Conservation (phyloP, 2,797 vertebrate genomes). For the Naso thynnoides region DNA sequence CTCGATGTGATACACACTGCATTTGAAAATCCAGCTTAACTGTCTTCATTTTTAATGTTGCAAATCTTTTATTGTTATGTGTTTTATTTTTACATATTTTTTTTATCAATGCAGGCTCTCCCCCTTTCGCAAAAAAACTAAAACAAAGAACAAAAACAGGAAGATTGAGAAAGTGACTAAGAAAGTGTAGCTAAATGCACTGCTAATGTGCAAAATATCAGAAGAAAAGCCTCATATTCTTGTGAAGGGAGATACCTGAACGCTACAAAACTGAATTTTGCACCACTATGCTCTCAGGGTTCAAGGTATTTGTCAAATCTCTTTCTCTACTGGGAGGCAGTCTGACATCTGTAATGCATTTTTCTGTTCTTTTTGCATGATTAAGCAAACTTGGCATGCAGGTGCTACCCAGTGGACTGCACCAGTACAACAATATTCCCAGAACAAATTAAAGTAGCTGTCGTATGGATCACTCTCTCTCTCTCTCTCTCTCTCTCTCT, state of each 20-base stretch:
- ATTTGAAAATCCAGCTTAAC: neutral
- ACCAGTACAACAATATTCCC: slow-evolving; percentile 83
- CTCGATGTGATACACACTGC: neutral
- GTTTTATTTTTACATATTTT: neutral
- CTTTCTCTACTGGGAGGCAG: slow-evolving; percentile 69
- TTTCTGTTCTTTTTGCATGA: slow-evolving; percentile 86
- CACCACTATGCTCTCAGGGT: slow-evolving; percentile 66
- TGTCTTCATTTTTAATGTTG: neutral
- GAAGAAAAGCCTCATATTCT: slow-evolving; percentile 41
- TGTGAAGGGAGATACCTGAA: slow-evolving; percentile 59
- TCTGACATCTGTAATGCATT: slow-evolving; percentile 83
- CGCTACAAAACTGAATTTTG: slow-evolving; percentile 66
- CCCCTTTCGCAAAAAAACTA: neutral
- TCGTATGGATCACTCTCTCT: slow-evolving; percentile 79
- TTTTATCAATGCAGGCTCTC: neutral
- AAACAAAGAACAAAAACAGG: slow-evolving; percentile 1
- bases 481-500: slow-evolving; percentile 26
- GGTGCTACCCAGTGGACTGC: slow-evolving; percentile 82
- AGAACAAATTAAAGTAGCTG: slow-evolving; percentile 86
- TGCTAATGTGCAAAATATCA: slow-evolving; percentile 43
- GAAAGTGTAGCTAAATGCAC: slow-evolving; percentile 19
- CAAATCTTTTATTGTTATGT: neutral
- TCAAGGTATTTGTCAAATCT: slow-evolving; percentile 81
- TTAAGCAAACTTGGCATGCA: slow-evolving; percentile 86
- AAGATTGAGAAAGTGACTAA: slow-evolving; percentile 32